phyloP scores from a whole-genome alignment of 2,797 vertebrate species.

The Parauchenoglanis punctatus region DNA sequence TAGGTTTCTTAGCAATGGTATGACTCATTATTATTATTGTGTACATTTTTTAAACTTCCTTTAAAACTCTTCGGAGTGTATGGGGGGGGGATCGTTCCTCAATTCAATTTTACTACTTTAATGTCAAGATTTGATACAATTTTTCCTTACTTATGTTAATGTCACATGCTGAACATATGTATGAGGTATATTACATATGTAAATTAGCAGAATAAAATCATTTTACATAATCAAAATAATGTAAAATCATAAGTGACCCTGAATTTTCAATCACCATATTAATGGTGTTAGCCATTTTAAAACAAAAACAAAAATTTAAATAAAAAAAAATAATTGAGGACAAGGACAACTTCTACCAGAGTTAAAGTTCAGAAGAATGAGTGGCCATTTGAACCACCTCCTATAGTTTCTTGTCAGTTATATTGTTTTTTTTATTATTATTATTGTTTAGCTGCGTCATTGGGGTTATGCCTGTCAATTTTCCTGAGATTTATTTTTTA shows the following conservation, averaged over 20 bases:
- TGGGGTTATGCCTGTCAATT: neutral
- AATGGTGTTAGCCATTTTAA: neutral
- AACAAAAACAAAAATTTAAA: neutral
- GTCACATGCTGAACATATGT: neutral
- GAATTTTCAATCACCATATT: no score
- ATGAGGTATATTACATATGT: neutral
- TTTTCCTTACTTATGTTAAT: neutral
- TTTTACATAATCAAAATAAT: neutral
- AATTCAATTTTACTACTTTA: neutral
- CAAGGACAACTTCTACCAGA: neutral
- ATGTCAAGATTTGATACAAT: neutral
- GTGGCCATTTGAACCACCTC: neutral
- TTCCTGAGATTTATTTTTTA: neutral
- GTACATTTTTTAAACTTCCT: neutral
- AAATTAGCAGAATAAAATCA: neutral
- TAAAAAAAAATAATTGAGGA: neutral
- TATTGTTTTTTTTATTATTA: no score
- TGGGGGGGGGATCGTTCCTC: neutral
- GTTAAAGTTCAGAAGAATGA: neutral
- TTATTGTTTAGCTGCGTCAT: neutral
- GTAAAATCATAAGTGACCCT: neutral
- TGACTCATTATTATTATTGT: neutral
- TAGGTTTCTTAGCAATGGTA: neutral
- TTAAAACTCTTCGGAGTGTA: neutral
- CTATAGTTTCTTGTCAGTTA: neutral